Conservation (phyloP, 2,888 invertebrate species). For the Diarsia rubi region DNA sequence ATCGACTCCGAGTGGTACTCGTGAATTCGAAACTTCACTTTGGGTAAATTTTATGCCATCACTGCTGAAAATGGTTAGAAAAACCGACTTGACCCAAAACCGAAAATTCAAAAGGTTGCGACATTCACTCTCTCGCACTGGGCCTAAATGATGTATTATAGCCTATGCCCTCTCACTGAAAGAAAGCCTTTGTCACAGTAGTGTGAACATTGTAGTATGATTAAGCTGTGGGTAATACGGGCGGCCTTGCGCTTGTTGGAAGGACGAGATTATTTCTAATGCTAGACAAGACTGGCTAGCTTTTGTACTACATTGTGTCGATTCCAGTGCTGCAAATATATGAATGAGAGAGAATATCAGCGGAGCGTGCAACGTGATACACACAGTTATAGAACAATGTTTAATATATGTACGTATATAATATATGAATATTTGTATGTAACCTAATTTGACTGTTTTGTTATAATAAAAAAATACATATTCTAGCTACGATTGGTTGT, state of each 20-base stretch:
- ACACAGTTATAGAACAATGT: conserved; percentile 19
- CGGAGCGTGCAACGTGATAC: conserved; percentile 23
- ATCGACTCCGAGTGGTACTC: not conserved
- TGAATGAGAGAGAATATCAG: conserved; percentile 24
- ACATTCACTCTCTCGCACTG: not conserved
- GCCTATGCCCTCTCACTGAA: not conserved
- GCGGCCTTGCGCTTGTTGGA: not conserved
- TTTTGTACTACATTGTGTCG: not conserved
- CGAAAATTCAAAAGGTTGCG: not conserved
- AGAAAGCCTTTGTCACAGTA: not conserved
- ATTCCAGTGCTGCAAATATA: conserved; percentile 29
- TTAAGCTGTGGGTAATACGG: not conserved
- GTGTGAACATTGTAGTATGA: not conserved
- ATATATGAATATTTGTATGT: conserved; percentile 10
- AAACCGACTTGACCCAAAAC: not conserved
- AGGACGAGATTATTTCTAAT: not conserved
- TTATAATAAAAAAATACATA: not conserved
- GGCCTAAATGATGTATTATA: not conserved
- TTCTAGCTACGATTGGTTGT: too few species aligned
- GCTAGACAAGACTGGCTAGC: not conserved
- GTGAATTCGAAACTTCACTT: not conserved
- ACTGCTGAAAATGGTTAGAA: not conserved
- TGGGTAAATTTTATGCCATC: not conserved
- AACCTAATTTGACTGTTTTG: not conserved
- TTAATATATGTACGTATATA: conserved; percentile 7